Conservation (phyloP, 1,140 invertebrate species). For the Caenorhabditis inopinata region DNA sequence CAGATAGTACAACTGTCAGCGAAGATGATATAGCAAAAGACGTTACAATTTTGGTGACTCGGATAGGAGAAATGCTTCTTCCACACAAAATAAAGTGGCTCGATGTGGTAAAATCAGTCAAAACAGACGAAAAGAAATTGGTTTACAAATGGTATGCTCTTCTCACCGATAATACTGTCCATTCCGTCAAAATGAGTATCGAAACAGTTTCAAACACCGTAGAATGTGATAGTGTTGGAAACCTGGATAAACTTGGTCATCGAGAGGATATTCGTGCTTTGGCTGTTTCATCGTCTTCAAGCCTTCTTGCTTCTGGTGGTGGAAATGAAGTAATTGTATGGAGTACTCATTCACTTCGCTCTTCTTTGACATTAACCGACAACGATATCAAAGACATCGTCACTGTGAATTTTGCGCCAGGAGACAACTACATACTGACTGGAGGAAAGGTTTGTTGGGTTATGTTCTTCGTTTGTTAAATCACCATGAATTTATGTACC, state of each 20-base stretch:
- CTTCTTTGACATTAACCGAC: conserved; percentile 51
- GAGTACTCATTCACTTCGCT: conserved; percentile 41
- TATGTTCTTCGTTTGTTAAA: background rate
- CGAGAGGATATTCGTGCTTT: conserved; percentile 82
- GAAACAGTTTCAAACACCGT: conserved; percentile 51
- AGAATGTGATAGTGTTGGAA: conserved; percentile 43
- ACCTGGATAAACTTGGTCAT: conserved; percentile 75
- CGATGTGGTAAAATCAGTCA: conserved; percentile 50
- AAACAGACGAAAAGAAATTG: background rate
- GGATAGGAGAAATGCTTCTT: conserved; percentile 55
- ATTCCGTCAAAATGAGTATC: conserved; percentile 51
- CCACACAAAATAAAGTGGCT: conserved; percentile 60
- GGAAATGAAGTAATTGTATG: conserved; percentile 44
- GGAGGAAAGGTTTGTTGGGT: conserved; percentile 75
- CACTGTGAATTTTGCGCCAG: conserved; percentile 81
- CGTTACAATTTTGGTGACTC: conserved; percentile 56
- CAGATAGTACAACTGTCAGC: conserved; percentile 30
- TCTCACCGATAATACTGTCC: conserved; percentile 67
- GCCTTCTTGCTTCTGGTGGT: conserved; percentile 65
- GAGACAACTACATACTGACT: conserved; percentile 84
- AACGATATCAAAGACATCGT: conserved; percentile 66
- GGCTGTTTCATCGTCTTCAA: conserved; percentile 81
- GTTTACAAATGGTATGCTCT: conserved; percentile 28
- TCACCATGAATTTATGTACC: too few species aligned
- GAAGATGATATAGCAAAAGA: conserved; percentile 57